Conservation (phyloP, 2,113 vertebrate species). For the Hoplias malabaricus region DNA sequence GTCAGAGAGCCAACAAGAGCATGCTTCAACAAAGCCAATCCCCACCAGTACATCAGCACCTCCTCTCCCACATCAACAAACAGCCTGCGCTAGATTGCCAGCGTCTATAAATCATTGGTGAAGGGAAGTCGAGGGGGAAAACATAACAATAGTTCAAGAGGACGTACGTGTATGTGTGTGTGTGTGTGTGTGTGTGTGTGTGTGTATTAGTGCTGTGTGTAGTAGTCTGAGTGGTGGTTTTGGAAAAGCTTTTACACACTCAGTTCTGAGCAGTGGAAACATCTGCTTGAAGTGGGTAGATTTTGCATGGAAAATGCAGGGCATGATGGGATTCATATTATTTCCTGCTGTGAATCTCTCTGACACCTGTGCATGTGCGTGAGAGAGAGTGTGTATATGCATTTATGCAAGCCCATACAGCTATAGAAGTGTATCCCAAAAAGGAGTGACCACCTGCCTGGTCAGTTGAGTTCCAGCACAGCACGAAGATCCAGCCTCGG, state of each 20-base stretch:
- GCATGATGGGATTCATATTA: constrained; percentile 23
- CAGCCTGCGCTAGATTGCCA: background rate
- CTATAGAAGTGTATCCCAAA: background rate
- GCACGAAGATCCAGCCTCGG: background rate
- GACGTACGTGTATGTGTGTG: constrained; percentile 5
- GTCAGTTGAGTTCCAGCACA: background rate
- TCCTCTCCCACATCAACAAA: constrained; percentile 18
- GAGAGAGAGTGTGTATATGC: background rate
- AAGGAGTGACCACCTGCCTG: background rate
- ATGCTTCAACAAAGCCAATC: constrained; percentile 1
- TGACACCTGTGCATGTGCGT: constrained; percentile 12
- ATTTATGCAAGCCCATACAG: background rate
- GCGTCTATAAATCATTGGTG: constrained; percentile 24
- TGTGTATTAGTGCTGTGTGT: background rate
- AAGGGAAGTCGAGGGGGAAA: background rate
- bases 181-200: background rate
- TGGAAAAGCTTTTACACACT: background rate
- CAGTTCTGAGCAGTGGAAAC: background rate
- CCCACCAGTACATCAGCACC: background rate
- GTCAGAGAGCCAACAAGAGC: background rate
- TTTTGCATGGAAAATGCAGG: background rate
- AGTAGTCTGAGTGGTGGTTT: background rate
- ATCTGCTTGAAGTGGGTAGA: background rate
- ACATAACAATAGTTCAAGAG: constrained; percentile 12
- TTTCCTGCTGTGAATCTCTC: constrained; percentile 13